phyloP scores from a whole-genome alignment of 2,888 invertebrate species.

The Latrodectus hesperus region DNA sequence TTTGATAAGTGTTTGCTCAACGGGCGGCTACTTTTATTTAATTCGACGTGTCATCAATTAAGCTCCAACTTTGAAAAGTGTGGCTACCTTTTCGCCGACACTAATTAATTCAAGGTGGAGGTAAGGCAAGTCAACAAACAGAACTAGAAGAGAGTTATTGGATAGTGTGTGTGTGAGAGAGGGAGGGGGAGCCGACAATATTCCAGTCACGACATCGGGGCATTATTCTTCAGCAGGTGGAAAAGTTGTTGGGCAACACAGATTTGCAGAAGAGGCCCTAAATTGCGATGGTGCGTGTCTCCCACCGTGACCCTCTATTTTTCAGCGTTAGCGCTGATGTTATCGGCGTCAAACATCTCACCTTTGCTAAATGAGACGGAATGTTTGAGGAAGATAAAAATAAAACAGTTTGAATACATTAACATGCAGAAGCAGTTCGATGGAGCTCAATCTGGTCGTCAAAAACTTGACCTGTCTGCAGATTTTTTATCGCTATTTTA shows the following conservation, averaged over 20 bases:
- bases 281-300: constrained; percentile 25
- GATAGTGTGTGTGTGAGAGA: neutral
- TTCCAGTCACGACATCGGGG: constrained; percentile 57
- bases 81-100: neutral
- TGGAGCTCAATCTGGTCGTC: too few species aligned
- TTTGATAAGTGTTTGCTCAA: constrained; percentile 58
- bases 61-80: neutral
- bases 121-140: neutral
- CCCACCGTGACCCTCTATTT: neutral
- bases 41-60: constrained; percentile 58
- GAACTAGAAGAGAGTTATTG: constrained; percentile 1
- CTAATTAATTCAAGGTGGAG: constrained; percentile 13
- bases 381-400: neutral
- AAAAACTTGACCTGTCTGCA: too few species aligned
- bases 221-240: constrained; percentile 56
- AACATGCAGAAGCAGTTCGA: neutral
- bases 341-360: constrained; percentile 31
- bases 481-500: too few species aligned
- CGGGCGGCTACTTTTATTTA: constrained; percentile 44
- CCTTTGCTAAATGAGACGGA: neutral
- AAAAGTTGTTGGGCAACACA: constrained; percentile 40
- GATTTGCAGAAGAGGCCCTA: constrained; percentile 39
- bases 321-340: constrained; percentile 3
- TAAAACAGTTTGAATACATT: neutral
- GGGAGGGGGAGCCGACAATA: neutral